Percentiles rank a stretch among this genome's conserved stretches.
Conservation (phyloP, 2,888 invertebrate species). For the Harpalus rufipes region DNA sequence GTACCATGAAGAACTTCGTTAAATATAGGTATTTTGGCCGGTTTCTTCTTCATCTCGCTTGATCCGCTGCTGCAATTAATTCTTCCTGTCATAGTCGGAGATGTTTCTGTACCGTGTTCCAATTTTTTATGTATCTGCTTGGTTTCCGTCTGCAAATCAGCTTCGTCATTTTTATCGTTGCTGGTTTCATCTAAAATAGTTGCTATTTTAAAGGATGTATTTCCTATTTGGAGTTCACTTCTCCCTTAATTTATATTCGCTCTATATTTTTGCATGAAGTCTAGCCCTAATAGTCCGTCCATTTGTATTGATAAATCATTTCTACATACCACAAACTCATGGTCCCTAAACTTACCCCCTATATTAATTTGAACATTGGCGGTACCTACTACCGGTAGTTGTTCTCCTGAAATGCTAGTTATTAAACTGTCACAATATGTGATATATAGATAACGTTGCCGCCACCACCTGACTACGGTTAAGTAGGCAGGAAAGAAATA, state of each 20-base stretch:
- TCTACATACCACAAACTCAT: background rate
- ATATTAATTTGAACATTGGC: background rate
- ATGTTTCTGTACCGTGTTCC: background rate
- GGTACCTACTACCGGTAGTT: background rate
- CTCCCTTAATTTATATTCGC: background rate
- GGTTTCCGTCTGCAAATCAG: background rate
- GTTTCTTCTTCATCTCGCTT: background rate
- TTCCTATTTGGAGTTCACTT: background rate
- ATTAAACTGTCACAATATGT: too few relatives aligned
- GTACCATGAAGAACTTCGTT: background rate
- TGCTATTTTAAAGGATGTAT: constrained; percentile 1
- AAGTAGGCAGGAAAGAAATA: too few relatives aligned
- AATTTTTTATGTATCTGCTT: background rate
- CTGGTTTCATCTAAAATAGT: background rate
- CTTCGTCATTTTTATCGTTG: background rate
- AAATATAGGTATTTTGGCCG: background rate
- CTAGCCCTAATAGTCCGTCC: background rate
- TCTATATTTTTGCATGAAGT: constrained; percentile 11
- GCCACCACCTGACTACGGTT: too few relatives aligned
- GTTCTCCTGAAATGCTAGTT: too few relatives aligned
- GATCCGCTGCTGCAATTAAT: background rate
- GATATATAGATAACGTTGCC: too few relatives aligned
- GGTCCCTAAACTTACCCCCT: background rate
- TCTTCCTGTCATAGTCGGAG: background rate
- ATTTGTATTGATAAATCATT: background rate